Conservation (phyloP, 1,140 invertebrate species). For the Alviniconcha marisindica region DNA sequence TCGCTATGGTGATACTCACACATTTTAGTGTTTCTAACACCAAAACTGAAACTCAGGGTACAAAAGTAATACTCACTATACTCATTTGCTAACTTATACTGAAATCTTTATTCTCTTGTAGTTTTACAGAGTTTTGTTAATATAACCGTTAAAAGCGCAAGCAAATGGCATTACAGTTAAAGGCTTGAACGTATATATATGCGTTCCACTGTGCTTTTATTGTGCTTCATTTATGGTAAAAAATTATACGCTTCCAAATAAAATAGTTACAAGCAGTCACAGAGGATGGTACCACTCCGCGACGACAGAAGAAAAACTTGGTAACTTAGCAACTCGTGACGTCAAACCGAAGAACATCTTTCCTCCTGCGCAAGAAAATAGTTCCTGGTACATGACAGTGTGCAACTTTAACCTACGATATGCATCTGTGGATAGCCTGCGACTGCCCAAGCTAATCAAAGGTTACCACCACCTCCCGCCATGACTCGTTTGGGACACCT, state of each 20-base stretch:
- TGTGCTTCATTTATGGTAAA: too few relatives aligned
- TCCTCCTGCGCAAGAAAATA: slow-evolving; percentile 64
- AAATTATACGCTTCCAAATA: slow-evolving; percentile 19
- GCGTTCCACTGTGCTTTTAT: too few relatives aligned
- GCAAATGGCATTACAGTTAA: too few relatives aligned
- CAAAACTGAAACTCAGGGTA: too few relatives aligned
- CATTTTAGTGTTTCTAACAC: too few relatives aligned
- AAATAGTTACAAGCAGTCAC: slow-evolving; percentile 48
- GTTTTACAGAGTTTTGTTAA: too few relatives aligned
- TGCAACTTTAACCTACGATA: slow-evolving; percentile 26
- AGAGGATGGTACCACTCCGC: slow-evolving; percentile 53
- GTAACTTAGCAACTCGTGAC: slow-evolving; percentile 63
- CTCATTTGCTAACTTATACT: too few relatives aligned
- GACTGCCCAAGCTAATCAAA: neutral
- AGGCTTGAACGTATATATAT: too few relatives aligned
- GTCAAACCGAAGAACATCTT: slow-evolving; percentile 55
- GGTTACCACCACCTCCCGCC: neutral
- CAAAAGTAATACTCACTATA: too few relatives aligned
- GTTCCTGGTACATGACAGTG: slow-evolving; percentile 59
- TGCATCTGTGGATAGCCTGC: slow-evolving; percentile 8
- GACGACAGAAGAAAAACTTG: slow-evolving; percentile 53
- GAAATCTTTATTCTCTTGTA: too few relatives aligned
- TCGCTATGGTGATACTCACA: too few relatives aligned
- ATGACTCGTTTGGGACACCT: neutral
- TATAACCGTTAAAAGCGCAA: too few relatives aligned